Evolutionary conservation across 35 echinoderm and acorn worm species (phyloP), one percentile per base, ranked within the genome.

Genomic region (Nesometra sesokonis): DNA sequence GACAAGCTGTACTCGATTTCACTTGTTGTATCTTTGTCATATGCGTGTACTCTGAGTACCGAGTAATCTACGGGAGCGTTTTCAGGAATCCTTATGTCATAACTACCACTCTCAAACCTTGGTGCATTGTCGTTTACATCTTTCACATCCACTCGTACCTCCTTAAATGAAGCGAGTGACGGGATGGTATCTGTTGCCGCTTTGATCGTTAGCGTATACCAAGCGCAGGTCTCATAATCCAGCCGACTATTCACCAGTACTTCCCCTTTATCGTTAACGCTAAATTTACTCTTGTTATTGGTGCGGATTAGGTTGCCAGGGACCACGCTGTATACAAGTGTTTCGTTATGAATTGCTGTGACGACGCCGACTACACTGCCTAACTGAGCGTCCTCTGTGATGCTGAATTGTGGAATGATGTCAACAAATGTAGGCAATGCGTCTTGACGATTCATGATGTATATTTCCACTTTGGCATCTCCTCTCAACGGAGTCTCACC

Each of bases 81-180:
- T 31, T 99, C 96, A 29, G 87, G 92, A 3, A 99, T 85, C 29
- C 47, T 89, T 29, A 99, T 82, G 30, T 81, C 81, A 43, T 99
- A 99, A 15, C 35, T 30, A 35, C 83, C 37, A 30, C 90, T 86
- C 30, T 94, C 93, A 87, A 99, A 99, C 27, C 92, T 35, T 0
- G 96, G 96, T 77, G 93, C 47, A 80, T 99, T 99, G 35, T 99
- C 96, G 31, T 99, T 99, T 13, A 93, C 67, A 77, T 99, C 96
- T 3, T 87, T 83, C 19, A 99, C 88, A 9, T 90, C 85, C 21
- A 99, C 85, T 11, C 80, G 77, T n/a, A 99, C 88, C 32, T 91
- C 88, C 33, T 90, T 39, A 84, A 90, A 99, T 11, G 90, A 13
- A 0, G 93, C 67, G 17, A 99, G 78, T 0, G 82, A 46, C 11